These are phyloP conservation scores for Cataglyphis rosenhaueri DNA, from an alignment of 2,888 invertebrate genomes.

Conservation along the genomic window DNA sequence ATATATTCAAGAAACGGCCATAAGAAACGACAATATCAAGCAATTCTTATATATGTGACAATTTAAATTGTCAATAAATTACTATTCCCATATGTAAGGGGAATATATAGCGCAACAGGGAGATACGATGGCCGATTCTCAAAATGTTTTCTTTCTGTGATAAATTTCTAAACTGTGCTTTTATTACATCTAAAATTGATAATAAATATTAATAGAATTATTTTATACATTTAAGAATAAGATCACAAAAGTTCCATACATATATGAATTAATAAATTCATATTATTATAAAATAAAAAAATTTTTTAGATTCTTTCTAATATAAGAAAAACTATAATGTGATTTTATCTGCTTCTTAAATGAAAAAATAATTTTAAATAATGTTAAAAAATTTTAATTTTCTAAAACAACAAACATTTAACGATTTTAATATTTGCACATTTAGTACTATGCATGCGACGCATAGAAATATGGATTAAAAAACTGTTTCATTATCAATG, in stretches of 20 bases:
- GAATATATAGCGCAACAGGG: conserved; percentile 51
- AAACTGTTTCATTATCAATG: conserved; percentile 22
- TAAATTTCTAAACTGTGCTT: conserved; percentile 67
- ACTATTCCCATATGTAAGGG: conserved; percentile 69
- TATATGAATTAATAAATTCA: not conserved
- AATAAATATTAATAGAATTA: conserved; percentile 34
- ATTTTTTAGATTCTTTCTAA: not conserved
- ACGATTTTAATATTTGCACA: not conserved
- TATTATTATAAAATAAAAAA: not conserved
- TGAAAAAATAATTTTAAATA: not conserved
- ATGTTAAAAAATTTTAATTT: not conserved
- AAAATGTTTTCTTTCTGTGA: conserved; percentile 71
- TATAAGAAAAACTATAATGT: not conserved
- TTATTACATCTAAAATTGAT: conserved; percentile 74
- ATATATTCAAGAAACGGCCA: conserved; percentile 77
- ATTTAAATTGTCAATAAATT: conserved; percentile 71
- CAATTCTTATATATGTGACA: conserved; percentile 44
- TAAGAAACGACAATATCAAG: conserved; percentile 58
- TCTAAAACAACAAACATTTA: not conserved
- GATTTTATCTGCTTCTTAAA: not conserved
- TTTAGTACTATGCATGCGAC: not conserved
- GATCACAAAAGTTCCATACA: not conserved
- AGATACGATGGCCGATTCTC: conserved; percentile 74
- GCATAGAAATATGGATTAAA: not conserved
- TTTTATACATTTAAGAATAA: conserved; percentile 12